Conservation (phyloP, 1,140 invertebrate species). For the Diorhabda carinulata region DNA sequence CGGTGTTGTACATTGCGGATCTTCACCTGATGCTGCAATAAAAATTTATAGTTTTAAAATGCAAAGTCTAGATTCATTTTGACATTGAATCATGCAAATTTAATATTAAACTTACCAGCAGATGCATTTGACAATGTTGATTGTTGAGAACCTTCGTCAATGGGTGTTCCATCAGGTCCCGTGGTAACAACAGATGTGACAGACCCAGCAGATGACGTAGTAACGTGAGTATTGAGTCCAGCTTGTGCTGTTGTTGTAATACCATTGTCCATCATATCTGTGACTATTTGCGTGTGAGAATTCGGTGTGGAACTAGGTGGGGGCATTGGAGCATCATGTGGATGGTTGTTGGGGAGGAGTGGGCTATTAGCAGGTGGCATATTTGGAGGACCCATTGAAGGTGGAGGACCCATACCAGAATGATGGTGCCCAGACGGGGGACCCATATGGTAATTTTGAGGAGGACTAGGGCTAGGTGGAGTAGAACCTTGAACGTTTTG, state of each 20-base stretch:
- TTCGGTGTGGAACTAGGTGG: slow-evolving; percentile 59
- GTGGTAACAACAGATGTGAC: slow-evolving; percentile 83
- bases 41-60: neutral
- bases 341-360: slow-evolving; percentile 47
- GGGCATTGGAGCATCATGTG: slow-evolving; percentile 58
- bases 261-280: slow-evolving; percentile 56
- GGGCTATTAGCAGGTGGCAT: slow-evolving; percentile 46
- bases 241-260: slow-evolving; percentile 57
- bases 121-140: slow-evolving; percentile 88
- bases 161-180: slow-evolving; percentile 77
- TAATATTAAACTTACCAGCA: slow-evolving; percentile 58
- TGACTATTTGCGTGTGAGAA: slow-evolving; percentile 52
- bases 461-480: slow-evolving; percentile 54
- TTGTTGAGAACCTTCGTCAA: slow-evolving; percentile 88
- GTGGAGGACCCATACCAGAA: slow-evolving; percentile 52
- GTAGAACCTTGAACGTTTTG: slow-evolving; percentile 52
- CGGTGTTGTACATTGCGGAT: slow-evolving; percentile 70
- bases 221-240: slow-evolving; percentile 42
- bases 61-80: neutral
- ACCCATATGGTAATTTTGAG: slow-evolving; percentile 57
- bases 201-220: slow-evolving; percentile 51
- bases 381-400: slow-evolving; percentile 53
- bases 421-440: slow-evolving; percentile 52
- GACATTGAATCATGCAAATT: neutral
- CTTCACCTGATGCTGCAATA: slow-evolving; percentile 74